Evolutionary conservation across 2,888 invertebrate species (phyloP).

Genomic region (Oxyteleia sp.): DNA sequence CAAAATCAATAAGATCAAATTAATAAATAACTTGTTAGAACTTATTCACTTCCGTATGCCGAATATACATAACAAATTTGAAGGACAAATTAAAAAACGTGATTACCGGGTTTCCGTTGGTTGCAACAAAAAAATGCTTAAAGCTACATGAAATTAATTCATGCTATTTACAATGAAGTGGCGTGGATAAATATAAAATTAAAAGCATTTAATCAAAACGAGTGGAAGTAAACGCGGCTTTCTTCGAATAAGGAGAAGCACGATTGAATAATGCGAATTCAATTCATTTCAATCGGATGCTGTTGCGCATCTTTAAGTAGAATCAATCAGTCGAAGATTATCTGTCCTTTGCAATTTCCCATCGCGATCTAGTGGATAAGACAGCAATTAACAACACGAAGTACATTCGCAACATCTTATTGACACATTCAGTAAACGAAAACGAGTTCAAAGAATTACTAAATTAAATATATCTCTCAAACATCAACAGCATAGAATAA

Average conservation of each 20-base stretch:
- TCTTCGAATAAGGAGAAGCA: neutral
- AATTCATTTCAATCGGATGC: conserved; percentile 40
- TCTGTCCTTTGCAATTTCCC: conserved; percentile 7
- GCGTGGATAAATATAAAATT: neutral
- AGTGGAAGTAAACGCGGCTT: neutral
- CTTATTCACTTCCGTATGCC: too few species aligned
- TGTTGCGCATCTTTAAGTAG: neutral
- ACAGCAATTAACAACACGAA: conserved; percentile 6
- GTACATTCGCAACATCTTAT: conserved; percentile 7
- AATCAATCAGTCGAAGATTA: conserved; percentile 29
- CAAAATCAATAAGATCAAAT: too few species aligned
- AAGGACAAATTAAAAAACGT: neutral
- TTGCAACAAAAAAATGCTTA: neutral
- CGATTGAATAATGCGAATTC: conserved; percentile 8
- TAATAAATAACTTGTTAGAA: too few species aligned
- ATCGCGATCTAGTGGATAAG: neutral
- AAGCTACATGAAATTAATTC: conserved; percentile 4
- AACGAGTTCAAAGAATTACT: conserved; percentile 15
- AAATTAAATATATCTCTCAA: conserved; percentile 7
- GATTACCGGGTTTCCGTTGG: neutral
- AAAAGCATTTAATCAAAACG: neutral
- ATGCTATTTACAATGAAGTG: conserved; percentile 37
- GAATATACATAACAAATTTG: too few species aligned
- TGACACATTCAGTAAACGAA: conserved; percentile 13
- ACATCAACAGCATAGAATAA: neutral